Evolutionary conservation across 2,797 vertebrate species (phyloP).

Genomic region (Xenentodon cancila): DNA sequence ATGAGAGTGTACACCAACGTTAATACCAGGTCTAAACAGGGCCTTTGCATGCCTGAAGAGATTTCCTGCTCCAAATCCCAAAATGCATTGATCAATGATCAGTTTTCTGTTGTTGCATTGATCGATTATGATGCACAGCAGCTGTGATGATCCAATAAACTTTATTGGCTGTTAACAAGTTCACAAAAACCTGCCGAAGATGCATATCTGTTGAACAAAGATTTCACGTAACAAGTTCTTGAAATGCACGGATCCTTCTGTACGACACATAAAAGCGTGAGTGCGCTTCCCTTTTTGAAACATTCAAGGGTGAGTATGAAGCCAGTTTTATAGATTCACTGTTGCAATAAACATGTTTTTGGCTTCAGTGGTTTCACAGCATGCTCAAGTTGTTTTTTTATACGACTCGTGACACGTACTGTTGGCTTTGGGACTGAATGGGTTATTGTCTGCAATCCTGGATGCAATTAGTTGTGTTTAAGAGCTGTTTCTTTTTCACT

Average conservation of each 20-base stretch:
- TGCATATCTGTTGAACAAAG: neutral
- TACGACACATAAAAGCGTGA: neutral
- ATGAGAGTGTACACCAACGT: neutral
- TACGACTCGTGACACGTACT: conserved; percentile 37
- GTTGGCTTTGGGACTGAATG: conserved; percentile 43
- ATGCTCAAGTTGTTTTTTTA: conserved; percentile 32
- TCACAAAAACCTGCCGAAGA: neutral
- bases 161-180: no score
- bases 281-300: no score
- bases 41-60: neutral
- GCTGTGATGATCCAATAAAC: no score
- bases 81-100: no score
- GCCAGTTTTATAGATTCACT: neutral
- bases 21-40: neutral
- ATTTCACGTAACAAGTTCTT: neutral
- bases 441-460: conserved; percentile 64
- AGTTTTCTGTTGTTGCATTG: no score
- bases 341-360: conserved; percentile 24
- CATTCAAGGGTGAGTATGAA: neutral
- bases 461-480: conserved; percentile 58
- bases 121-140: no score
- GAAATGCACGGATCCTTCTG: neutral
- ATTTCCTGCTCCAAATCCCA: no score
- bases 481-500: conserved; percentile 38
- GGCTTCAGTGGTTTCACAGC: conserved; percentile 48